A percentile compares a stretch with the other conserved stretches of the same genome.
phyloP scores from a whole-genome alignment of 1,140 invertebrate species.

The Drosophila hydei region DNA sequence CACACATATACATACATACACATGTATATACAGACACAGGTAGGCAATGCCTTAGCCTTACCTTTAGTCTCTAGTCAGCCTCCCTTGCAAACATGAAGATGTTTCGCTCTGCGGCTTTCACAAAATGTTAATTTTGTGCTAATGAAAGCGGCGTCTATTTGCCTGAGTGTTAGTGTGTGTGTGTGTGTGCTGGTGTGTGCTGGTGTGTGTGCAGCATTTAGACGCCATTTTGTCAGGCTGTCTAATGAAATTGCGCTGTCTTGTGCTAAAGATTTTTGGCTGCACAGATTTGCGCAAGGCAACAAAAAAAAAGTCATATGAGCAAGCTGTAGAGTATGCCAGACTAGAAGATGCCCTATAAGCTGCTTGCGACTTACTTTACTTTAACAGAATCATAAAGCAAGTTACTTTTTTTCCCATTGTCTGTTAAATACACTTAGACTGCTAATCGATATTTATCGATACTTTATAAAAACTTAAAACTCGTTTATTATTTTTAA shows the following conservation, averaged over 20 bases:
- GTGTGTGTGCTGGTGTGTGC: slow-evolving; percentile 2
- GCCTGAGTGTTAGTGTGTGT: not conserved
- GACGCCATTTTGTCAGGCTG: slow-evolving; percentile 50
- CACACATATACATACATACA: slow-evolving; percentile 9
- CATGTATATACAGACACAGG: not conserved
- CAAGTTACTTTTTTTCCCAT: no score
- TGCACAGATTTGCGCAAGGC: slow-evolving; percentile 16
- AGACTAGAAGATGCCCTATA: not conserved
- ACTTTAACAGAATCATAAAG: no score
- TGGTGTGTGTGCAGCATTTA: slow-evolving; percentile 29
- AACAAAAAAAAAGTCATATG: not conserved
- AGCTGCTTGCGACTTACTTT: no score
- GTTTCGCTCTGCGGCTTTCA: slow-evolving; percentile 51
- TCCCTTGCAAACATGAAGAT: slow-evolving; percentile 13
- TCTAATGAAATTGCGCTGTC: slow-evolving; percentile 44
- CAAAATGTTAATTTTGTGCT: slow-evolving; percentile 64
- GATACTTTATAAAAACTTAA: no score
- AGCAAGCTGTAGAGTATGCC: not conserved
- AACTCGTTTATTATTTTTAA: no score
- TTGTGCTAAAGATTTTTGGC: slow-evolving; percentile 38
- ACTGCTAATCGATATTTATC: no score
- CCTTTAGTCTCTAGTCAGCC: not conserved
- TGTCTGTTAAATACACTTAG: no score
- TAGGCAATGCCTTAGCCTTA: not conserved
- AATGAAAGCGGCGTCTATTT: slow-evolving; percentile 46